phyloP scores from a whole-genome alignment of 1,140 invertebrate species.

The Drosophila obscura region DNA sequence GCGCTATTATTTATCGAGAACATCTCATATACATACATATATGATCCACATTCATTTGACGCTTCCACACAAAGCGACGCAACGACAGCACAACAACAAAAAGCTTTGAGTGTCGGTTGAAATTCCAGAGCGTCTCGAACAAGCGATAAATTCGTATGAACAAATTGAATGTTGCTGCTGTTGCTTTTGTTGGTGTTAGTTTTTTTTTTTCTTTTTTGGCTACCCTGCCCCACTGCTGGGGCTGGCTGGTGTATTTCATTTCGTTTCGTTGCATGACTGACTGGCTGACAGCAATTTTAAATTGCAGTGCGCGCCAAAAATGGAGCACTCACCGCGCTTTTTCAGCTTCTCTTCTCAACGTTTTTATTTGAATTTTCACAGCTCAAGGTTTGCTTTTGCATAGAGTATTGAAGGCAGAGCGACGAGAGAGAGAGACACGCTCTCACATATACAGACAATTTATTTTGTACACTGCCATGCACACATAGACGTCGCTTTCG shows the following conservation, averaged over 20 bases:
- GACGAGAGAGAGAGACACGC: conserved; percentile 13
- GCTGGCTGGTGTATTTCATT: conserved; percentile 66
- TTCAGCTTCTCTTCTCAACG: conserved; percentile 13
- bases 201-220: conserved; percentile 15
- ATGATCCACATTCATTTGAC: conserved; percentile 45
- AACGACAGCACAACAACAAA: conserved; percentile 30
- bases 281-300: conserved; percentile 78
- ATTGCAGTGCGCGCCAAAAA: conserved; percentile 73
- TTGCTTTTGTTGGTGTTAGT: conserved; percentile 12
- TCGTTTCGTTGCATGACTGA: conserved; percentile 78
- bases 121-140: conserved; percentile 60
- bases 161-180: conserved; percentile 64
- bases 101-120: conserved; percentile 47
- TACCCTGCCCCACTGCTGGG: neutral
- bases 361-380: conserved; percentile 63
- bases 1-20: conserved; percentile 13
- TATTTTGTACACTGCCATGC: conserved; percentile 48
- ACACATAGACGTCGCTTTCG: conserved; percentile 13
- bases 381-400: conserved; percentile 70
- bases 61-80: conserved; percentile 23
- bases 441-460: conserved; percentile 67
- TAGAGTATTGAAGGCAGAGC: neutral
- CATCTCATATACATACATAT: conserved; percentile 9
- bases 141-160: conserved; percentile 78
- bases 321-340: conserved; percentile 53